A percentile compares a stretch with the other conserved stretches of the same genome.
Evolutionary conservation across 2,797 vertebrate genomes (phyloP).

Genomic region (Clangula hyemalis): DNA sequence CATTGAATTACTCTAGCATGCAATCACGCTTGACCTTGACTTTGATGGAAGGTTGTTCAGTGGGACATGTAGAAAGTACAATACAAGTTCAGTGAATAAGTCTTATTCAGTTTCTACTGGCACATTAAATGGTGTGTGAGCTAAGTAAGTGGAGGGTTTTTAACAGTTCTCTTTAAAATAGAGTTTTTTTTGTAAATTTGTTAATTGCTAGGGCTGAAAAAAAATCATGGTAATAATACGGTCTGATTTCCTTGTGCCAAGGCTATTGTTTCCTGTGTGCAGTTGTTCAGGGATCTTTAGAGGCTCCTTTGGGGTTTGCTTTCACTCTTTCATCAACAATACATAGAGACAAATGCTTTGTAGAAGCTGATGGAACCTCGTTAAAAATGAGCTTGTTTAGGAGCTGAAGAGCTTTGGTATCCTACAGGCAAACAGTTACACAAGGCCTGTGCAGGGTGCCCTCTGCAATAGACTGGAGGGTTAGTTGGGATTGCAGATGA

Average conservation of each 20-base stretch:
- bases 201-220: not conserved
- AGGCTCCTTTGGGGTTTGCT: not conserved
- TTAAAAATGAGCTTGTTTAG: not conserved
- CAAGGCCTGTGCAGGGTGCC: not conserved
- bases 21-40: constrained; percentile 45
- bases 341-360: not conserved
- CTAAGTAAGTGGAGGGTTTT: not conserved
- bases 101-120: not conserved
- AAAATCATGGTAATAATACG: not conserved
- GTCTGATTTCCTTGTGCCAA: not conserved
- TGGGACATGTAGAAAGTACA: not conserved
- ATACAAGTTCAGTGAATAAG: not conserved
- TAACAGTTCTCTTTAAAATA: not conserved
- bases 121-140: not conserved
- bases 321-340: not conserved
- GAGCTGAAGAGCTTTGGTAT: not conserved
- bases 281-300: not conserved
- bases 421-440: not conserved
- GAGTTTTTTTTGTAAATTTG: not conserved
- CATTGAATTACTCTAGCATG: not conserved
- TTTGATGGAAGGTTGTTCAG: not conserved
- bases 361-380: not conserved
- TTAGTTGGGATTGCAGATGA: constrained; percentile 14
- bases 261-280: not conserved
- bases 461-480: not conserved